A percentile compares a stretch with the other conserved stretches of the same genome.
These are phyloP conservation scores for Gortyna flavago DNA, from an alignment of 2,888 invertebrate genomes.

Conservation along the genomic window DNA sequence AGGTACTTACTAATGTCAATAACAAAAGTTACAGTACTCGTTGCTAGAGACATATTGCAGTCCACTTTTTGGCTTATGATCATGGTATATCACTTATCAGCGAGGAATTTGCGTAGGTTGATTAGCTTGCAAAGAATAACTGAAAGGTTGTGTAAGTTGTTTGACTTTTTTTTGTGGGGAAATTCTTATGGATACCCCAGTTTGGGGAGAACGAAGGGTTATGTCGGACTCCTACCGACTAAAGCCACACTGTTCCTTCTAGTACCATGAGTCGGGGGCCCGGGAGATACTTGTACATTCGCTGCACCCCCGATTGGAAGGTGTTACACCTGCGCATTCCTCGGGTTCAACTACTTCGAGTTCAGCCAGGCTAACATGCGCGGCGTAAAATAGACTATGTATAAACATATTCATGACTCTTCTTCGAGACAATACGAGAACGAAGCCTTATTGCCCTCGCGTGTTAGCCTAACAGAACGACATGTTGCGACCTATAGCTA, in stretches of 20 bases:
- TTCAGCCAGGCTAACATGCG: background rate
- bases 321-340: background rate
- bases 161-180: too few relatives aligned
- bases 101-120: background rate
- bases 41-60: background rate
- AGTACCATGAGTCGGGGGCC: too few relatives aligned
- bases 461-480: background rate
- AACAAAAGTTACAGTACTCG: background rate
- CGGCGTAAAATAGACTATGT: background rate
- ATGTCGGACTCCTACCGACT: too few relatives aligned
- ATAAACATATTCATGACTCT: background rate
- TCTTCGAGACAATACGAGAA: background rate
- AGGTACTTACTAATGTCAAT: conserved; percentile 64
- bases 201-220: too few relatives aligned
- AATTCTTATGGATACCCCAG: too few relatives aligned
- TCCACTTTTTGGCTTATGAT: background rate
- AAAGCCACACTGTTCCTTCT: too few relatives aligned
- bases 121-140: background rate
- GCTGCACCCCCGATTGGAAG: too few relatives aligned
- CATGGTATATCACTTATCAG: background rate
- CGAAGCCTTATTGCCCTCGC: background rate
- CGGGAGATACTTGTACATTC: too few relatives aligned
- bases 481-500: background rate
- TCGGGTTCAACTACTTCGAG: background rate
- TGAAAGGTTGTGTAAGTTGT: too few relatives aligned